Base-by-base conservation (phyloP, 2,113 vertebrate genomes). In the Mus spicilegus region DNA sequence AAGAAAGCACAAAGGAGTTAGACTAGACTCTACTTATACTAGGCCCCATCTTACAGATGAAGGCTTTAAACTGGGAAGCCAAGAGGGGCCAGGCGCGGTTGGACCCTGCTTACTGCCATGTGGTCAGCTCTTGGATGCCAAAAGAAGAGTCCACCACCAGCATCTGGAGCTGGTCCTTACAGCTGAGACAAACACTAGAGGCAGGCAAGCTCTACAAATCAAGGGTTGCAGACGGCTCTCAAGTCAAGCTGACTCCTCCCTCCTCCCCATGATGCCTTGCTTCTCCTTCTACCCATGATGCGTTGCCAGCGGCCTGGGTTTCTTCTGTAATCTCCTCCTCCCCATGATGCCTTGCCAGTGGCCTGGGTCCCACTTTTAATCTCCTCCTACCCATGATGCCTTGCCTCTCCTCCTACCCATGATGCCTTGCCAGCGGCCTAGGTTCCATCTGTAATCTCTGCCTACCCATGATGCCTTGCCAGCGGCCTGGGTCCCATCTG, bases 1-100 rank as follows among this genome's bases (percentile, higher is more conserved):
- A 39, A 73, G 61, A 56, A 73, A 78, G n/a, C 5, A 5, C 14
- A 2, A 39, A 36, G 63, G 5, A 1, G 9, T 22, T 2, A 5
- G 77, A 19, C 5, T 0, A 84, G 84, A 24, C 3, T 0, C 39
- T 51, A 5, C 3, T 7, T 0, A 1, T 13, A 58, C 42, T 10
- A 26, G 58, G 61, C 17, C 16, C 26, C 9, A 3, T 33, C 28
- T 86, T 26, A 67, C 8, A 17, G 82, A 86, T 33, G 16, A 39
- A 85, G 58, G 39, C 61, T 86, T 67, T 65, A 61, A 67, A 39
- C 36, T 85, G 82, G 82, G 13, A 11, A 2, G 5, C 11, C 39
- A 67, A 46, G 58, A 85, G 26, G 14, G 39, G 24, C 58, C 61
- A 49, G 61, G 33, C 49, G 61, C 0, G 17, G 61, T 49, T 49